Evolutionary conservation across 2,888 invertebrate genomes (phyloP).

Genomic region (Noctua janthe): DNA sequence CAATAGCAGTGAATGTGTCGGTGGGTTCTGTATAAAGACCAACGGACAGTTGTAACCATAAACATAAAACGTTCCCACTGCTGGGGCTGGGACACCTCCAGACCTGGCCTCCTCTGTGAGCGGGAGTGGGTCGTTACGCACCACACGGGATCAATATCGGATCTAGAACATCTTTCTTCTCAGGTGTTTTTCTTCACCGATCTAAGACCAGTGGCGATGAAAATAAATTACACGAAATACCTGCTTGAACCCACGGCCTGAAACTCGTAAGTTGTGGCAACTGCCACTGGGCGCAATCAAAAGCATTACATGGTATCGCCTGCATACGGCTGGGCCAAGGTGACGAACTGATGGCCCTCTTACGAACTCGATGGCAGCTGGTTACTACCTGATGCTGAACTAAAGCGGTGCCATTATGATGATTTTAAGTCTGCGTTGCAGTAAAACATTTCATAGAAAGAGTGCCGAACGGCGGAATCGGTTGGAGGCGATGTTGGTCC

Average conservation of each 20-base stretch:
- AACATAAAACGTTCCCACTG: background rate
- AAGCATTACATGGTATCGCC: background rate
- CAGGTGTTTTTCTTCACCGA: background rate
- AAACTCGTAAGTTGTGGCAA: background rate
- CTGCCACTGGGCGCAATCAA: background rate
- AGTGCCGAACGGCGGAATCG: background rate
- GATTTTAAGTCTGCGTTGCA: background rate
- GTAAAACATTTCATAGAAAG: background rate
- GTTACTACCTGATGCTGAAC: background rate
- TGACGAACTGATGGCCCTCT: background rate
- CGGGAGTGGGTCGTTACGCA: background rate
- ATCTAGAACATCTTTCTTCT: background rate
- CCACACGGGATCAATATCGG: background rate
- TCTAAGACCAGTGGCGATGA: background rate
- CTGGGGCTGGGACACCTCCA: background rate
- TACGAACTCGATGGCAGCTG: background rate
- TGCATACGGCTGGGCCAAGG: background rate
- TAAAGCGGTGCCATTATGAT: background rate
- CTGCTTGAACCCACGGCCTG: background rate
- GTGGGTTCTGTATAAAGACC: background rate
- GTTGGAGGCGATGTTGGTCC: background rate
- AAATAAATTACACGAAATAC: background rate
- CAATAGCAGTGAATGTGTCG: constrained; percentile 35
- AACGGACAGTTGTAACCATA: background rate
- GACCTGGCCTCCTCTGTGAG: too few relatives aligned